A percentile compares a stretch with the other conserved stretches of the same genome.
phyloP scores from a whole-genome alignment of 2,113 vertebrate genomes.

The Pachypanchax playfairii region DNA sequence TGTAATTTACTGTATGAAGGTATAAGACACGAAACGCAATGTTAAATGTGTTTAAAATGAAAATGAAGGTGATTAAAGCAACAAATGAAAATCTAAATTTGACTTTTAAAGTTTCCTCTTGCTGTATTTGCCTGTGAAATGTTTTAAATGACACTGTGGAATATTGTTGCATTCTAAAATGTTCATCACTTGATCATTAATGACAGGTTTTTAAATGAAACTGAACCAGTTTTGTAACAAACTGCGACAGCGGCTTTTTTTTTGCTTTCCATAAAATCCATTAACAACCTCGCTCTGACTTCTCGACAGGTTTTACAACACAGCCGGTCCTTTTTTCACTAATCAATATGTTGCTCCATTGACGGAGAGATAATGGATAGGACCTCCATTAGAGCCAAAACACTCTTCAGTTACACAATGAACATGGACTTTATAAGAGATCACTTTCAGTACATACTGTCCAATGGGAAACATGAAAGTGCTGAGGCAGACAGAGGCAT shows the following conservation, averaged over 20 bases:
- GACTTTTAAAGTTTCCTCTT: not conserved
- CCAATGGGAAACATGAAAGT: conserved; percentile 64
- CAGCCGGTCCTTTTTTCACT: conserved; percentile 18
- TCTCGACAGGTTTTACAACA: conserved; percentile 12
- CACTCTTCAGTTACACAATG: conserved; percentile 19
- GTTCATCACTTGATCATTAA: conserved; percentile 12
- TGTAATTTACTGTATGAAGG: too few species aligned
- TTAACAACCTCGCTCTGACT: conserved; percentile 23
- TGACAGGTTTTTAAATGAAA: not conserved
- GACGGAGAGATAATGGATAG: conserved; percentile 48
- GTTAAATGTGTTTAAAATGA: too few species aligned
- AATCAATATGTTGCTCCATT: conserved; percentile 56
- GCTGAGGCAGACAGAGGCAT: conserved; percentile 37
- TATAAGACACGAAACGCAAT: too few species aligned
- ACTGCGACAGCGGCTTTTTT: not conserved
- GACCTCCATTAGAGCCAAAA: conserved; percentile 46
- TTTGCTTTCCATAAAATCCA: conserved; percentile 23
- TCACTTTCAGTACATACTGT: conserved; percentile 47
- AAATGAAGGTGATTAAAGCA: too few species aligned
- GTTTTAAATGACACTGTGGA: not conserved
- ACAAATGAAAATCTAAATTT: not conserved
- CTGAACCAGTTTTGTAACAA: not conserved
- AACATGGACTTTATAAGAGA: conserved; percentile 31
- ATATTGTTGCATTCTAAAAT: not conserved
- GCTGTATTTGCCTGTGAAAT: not conserved